These are phyloP conservation scores for Cyanoramphus novaezelandiae DNA, from an alignment of 2,113 vertebrate species.

Conservation along the genomic window DNA sequence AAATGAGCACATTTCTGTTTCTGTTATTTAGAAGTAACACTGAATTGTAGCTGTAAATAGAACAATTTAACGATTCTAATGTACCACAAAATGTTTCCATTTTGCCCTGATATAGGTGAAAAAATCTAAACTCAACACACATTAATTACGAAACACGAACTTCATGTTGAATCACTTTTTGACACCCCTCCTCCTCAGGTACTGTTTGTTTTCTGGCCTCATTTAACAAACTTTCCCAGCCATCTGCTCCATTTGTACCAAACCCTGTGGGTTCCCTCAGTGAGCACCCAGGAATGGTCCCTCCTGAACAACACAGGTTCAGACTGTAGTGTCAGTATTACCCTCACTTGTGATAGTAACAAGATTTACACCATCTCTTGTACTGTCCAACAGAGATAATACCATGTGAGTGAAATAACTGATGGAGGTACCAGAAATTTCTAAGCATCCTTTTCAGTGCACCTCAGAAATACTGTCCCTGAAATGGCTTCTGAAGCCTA, in stretches of 20 bases:
- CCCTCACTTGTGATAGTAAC: not conserved
- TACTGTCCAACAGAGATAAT: rapidly evolving
- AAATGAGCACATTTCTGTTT: not conserved
- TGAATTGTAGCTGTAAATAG: not conserved
- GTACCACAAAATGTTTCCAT: not conserved
- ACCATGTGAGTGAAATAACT: not conserved
- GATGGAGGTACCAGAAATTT: not conserved
- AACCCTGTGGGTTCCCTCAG: not conserved
- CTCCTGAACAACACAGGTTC: not conserved
- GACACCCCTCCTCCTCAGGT: rapidly evolving
- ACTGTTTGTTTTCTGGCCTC: not conserved
- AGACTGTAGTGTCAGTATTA: not conserved
- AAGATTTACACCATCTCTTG: rapidly evolving
- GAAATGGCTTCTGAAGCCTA: not conserved
- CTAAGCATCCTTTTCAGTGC: not conserved
- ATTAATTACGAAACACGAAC: not conserved
- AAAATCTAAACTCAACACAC: not conserved
- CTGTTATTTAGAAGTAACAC: not conserved
- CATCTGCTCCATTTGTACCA: not conserved
- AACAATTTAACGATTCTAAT: not conserved
- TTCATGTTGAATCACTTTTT: not conserved
- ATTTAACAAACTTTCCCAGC: not conserved
- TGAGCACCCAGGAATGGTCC: not conserved
- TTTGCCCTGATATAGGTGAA: not conserved
- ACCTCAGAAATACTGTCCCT: not conserved